Evolutionary conservation across 2,888 invertebrate species (phyloP).

Genomic region (Lamproptera curius): DNA sequence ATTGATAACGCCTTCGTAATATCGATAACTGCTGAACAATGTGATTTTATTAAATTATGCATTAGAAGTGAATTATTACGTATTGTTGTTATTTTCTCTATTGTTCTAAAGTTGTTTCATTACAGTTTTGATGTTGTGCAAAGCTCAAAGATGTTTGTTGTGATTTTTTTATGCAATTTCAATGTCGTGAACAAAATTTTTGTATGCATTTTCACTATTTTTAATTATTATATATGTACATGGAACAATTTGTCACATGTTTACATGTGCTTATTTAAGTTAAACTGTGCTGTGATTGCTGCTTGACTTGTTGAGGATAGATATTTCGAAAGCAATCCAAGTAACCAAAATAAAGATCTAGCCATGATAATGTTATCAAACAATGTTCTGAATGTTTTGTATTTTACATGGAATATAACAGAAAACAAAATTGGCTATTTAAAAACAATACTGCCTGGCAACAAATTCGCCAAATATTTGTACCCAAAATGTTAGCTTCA

Average conservation of each 20-base stretch:
- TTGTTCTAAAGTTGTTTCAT: slow-evolving; percentile 21
- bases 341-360: too few relatives aligned
- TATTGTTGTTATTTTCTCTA: slow-evolving; percentile 19
- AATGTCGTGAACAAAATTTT: slow-evolving; percentile 64
- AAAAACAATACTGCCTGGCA: too few relatives aligned
- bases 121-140: slow-evolving; percentile 36
- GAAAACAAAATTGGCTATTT: too few relatives aligned
- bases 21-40: slow-evolving; percentile 33
- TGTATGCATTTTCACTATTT: slow-evolving; percentile 74
- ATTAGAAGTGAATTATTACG: slow-evolving; percentile 4
- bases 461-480: too few relatives aligned
- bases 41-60: slow-evolving; percentile 23
- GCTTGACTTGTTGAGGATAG: too few relatives aligned
- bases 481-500: too few relatives aligned
- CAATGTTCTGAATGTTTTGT: too few relatives aligned
- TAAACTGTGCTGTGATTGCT: slow-evolving; percentile 1
- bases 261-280: slow-evolving; percentile 26
- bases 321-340: too few relatives aligned
- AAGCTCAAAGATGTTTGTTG: slow-evolving; percentile 51
- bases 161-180: slow-evolving; percentile 60
- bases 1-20: background rate
- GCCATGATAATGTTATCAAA: too few relatives aligned
- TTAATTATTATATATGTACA: slow-evolving; percentile 43
- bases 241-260: slow-evolving; percentile 36
- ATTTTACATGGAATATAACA: too few relatives aligned